phyloP scores from a whole-genome alignment of 2,113 vertebrate species.

The Reinhardtius hippoglossoides region DNA sequence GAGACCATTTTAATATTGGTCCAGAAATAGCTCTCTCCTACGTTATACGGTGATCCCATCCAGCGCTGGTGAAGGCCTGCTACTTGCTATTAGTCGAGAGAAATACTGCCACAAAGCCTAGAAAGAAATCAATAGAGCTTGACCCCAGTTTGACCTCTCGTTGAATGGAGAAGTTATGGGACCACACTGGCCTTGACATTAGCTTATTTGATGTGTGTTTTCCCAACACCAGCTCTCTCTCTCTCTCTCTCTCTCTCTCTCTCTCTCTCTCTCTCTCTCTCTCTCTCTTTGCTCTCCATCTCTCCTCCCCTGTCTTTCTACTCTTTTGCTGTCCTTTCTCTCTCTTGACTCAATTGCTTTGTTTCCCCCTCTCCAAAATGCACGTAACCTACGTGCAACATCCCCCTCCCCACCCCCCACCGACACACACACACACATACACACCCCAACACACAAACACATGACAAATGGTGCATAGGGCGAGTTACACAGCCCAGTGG shows the following conservation, averaged over 20 bases:
- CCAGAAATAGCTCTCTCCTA: conserved; percentile 38
- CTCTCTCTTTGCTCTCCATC: conserved; percentile 29
- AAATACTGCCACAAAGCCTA: conserved; percentile 76
- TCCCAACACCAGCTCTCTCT: conserved; percentile 43
- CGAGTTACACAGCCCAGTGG: conserved; percentile 75
- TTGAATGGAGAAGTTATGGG: conserved; percentile 78
- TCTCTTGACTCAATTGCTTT: conserved; percentile 34
- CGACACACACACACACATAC: not conserved
- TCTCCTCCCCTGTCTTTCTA: conserved; percentile 28
- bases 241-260: conserved; percentile 34
- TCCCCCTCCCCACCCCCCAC: not conserved
- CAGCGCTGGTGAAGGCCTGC: conserved; percentile 47
- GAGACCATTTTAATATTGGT: conserved; percentile 28
- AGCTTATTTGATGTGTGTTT: conserved; percentile 73
- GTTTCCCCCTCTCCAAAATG: conserved; percentile 53
- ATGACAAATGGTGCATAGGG: conserved; percentile 67
- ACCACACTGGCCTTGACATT: conserved; percentile 74
- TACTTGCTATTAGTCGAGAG: conserved; percentile 67
- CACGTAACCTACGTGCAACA: conserved; percentile 11
- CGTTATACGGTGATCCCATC: conserved; percentile 43
- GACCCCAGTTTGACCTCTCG: conserved; percentile 76
- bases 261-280: too few relatives aligned
- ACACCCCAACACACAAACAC: not conserved
- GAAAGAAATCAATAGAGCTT: conserved; percentile 81
- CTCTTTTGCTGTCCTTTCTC: conserved; percentile 15